Conservation (phyloP, 2,888 invertebrate genomes). For the Parelbella ahira region DNA sequence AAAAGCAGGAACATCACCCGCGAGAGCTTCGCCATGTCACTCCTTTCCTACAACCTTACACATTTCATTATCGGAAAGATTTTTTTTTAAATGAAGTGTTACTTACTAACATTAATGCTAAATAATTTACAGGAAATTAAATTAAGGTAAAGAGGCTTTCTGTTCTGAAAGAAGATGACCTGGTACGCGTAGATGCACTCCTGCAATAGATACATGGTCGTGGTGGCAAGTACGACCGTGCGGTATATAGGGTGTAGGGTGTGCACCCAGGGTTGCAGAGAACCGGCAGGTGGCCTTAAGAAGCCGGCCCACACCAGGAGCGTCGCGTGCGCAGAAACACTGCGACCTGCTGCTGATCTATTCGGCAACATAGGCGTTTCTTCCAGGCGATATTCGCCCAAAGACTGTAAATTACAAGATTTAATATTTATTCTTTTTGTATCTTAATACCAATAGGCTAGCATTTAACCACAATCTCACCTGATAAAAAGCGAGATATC, state of each 20-base stretch:
- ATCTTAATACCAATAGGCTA: too few relatives aligned
- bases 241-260: conserved; percentile 36
- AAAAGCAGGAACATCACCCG: conserved; percentile 68
- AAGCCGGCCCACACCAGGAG: conserved; percentile 40
- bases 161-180: too few relatives aligned
- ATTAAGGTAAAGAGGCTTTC: too few relatives aligned
- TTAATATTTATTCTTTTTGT: too few relatives aligned
- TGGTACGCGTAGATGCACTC: conserved; percentile 50
- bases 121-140: too few relatives aligned
- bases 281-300: conserved; percentile 28
- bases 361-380: neutral
- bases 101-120: neutral
- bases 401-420: too few relatives aligned
- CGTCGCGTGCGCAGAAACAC: conserved; percentile 41
- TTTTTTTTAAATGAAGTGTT: too few relatives aligned
- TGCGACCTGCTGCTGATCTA: conserved; percentile 29
- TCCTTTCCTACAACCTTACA: conserved; percentile 41
- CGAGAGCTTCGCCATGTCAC: conserved; percentile 57
- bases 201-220: conserved; percentile 45
- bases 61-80: too few relatives aligned
- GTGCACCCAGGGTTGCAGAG: conserved; percentile 1
- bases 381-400: too few relatives aligned
- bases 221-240: conserved; percentile 38
- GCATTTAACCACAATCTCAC: too few relatives aligned
- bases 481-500: too few relatives aligned